Conservation (phyloP, 2,888 invertebrate genomes). For the Agrochola lychnidis region DNA sequence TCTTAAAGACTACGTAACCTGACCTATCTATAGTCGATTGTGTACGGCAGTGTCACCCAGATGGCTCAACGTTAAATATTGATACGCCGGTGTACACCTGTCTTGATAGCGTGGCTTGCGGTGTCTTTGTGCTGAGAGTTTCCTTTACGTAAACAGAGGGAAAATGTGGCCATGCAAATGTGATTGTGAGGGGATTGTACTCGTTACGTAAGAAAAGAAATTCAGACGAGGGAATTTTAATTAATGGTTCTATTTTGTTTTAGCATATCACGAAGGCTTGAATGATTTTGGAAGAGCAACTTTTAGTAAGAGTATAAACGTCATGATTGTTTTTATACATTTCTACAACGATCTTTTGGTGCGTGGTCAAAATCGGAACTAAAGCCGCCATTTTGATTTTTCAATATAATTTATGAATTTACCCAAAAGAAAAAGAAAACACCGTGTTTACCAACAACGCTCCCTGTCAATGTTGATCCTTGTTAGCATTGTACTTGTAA, state of each 20-base stretch:
- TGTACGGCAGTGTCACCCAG: constrained; percentile 43
- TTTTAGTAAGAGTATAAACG: not conserved
- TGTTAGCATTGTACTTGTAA: no score
- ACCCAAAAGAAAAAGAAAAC: not conserved
- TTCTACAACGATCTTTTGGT: not conserved
- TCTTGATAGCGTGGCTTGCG: constrained; percentile 38
- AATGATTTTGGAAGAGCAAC: not conserved
- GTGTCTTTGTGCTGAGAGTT: constrained; percentile 50
- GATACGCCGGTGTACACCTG: constrained; percentile 64
- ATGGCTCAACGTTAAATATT: constrained; percentile 71
- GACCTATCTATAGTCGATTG: constrained; percentile 17
- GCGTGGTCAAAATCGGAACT: not conserved
- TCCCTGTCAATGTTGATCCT: not conserved
- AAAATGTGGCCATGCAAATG: constrained; percentile 44
- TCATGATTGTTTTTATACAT: not conserved
- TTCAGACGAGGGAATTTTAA: constrained; percentile 18
- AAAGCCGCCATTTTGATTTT: not conserved
- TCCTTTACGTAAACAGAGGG: constrained; percentile 29
- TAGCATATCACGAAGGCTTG: not conserved
- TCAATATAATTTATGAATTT: not conserved
- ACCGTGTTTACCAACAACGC: not conserved
- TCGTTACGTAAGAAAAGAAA: constrained; percentile 23
- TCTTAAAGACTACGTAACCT: not conserved
- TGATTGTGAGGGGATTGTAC: constrained; percentile 19
- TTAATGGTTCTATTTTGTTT: constrained; percentile 23